Evolutionary conservation across 2,113 vertebrate genomes (phyloP), one percentile per base, ranked within the genome.

Genomic region (Xenopus borealis): DNA sequence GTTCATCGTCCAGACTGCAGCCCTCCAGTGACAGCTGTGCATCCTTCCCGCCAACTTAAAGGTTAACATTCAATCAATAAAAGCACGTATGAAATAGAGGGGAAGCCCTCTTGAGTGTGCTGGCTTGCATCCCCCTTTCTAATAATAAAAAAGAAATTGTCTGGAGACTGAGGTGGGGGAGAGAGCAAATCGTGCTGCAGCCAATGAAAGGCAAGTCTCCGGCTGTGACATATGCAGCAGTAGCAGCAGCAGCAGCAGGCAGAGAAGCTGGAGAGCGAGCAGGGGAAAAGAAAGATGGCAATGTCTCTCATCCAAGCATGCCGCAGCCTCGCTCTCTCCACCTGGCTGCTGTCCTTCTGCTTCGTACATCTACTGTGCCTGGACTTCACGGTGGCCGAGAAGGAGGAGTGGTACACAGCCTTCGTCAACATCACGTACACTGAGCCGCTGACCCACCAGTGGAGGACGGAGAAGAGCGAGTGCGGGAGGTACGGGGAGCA

Each of bases 351-450:
- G 80, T 98, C 95, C 83, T 94, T 97, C 85, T 97, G 95, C 87
- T 98, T 96, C 86, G 95, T 98, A 80, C 96, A 97, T 91, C 85
- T 97, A 86, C 88, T 98, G 77, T 96, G 96, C 83, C 83, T 99
- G 93, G 97, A 99, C 91, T 96, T 98, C 83, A 96, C 97, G 10
- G 97, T 96, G 72, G 96, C 96, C 11, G 97, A 98, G 91, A 98
- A 97, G 82, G 96, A 99, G 87, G 97, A 99, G 78, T 99, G 97
- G 97, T 99, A 98, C 93, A 98, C 97, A 10, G 97, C 97, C 17
- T 98, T 98, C 82, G 95, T 99, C 78, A 98, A 98, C 91, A 94
- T 99, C 87, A 96, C 94, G 78, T 97, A 98, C 80, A 81, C 87
- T 53, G 97, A 98, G 82, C 94, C 96, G 19, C 83, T 57, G 65